phyloP scores from a whole-genome alignment of 2,113 vertebrate species.

The Cariama cristata region DNA sequence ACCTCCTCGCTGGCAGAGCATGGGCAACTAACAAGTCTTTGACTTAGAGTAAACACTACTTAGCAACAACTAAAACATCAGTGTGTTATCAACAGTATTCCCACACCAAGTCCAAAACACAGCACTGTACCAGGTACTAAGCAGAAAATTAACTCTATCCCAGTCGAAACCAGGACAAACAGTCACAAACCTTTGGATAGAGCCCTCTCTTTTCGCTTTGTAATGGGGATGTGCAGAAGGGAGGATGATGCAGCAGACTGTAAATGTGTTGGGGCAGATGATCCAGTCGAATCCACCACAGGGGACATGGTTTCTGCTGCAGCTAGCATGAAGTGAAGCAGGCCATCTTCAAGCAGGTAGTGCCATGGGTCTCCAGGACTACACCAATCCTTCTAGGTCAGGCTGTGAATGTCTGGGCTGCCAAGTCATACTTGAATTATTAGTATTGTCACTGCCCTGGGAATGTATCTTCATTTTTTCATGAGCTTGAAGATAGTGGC shows the following conservation, averaged over 20 bases:
- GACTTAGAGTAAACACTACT: too few species aligned
- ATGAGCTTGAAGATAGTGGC: background rate
- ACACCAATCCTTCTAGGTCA: rapidly evolving
- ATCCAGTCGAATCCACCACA: background rate
- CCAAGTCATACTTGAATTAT: background rate
- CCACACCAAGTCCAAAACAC: too few species aligned
- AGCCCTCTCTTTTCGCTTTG: background rate
- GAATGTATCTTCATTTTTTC: background rate
- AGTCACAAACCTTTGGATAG: background rate
- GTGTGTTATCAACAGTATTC: too few species aligned
- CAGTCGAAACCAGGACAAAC: too few species aligned
- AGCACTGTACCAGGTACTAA: too few species aligned
- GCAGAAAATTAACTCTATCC: too few species aligned
- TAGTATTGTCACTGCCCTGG: background rate
- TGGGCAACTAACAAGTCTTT: too few species aligned
- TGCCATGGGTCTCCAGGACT: background rate
- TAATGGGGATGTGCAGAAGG: background rate
- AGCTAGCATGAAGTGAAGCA: rapidly evolving
- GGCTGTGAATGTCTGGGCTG: background rate
- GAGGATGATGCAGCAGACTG: background rate
- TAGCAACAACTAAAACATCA: too few species aligned
- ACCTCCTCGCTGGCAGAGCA: too few species aligned
- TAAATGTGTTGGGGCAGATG: background rate
- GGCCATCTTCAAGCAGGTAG: background rate
- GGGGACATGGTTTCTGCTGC: background rate